phyloP scores from a whole-genome alignment of 2,113 vertebrate genomes.

The Stictonetta naevosa region DNA sequence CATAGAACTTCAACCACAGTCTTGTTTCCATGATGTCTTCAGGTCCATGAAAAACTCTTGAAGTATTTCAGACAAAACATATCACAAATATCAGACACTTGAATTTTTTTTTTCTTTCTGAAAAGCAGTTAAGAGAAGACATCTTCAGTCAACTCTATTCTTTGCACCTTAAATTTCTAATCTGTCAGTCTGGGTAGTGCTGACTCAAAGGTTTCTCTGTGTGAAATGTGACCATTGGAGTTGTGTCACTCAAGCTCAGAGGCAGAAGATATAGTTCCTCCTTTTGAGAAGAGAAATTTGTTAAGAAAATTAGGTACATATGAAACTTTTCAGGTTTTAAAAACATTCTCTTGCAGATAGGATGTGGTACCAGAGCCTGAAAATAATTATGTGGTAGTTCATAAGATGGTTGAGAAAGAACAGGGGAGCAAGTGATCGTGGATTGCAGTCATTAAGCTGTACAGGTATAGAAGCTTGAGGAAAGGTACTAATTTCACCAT shows the following conservation, averaged over 20 bases:
- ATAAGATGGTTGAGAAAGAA: accelerated
- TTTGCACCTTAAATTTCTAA: background rate
- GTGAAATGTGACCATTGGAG: background rate
- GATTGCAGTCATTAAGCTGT: background rate
- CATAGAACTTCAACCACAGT: background rate
- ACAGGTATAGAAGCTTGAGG: background rate
- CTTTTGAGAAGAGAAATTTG: background rate
- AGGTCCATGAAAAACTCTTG: background rate
- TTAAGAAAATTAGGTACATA: background rate
- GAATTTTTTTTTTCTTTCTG: background rate
- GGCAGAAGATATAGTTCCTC: background rate
- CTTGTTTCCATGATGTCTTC: background rate
- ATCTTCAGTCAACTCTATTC: background rate
- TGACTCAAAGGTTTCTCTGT: background rate
- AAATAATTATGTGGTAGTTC: background rate
- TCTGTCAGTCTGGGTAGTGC: background rate
- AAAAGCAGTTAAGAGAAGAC: background rate
- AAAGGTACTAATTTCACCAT: background rate
- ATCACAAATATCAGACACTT: background rate
- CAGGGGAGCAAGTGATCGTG: background rate
- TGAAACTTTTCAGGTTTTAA: background rate
- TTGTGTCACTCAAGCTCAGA: background rate
- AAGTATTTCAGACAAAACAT: background rate
- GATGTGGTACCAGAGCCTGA: background rate
- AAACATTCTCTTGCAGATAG: background rate